Conservation (phyloP, 2,888 invertebrate genomes). For the Augiades crinisus region DNA sequence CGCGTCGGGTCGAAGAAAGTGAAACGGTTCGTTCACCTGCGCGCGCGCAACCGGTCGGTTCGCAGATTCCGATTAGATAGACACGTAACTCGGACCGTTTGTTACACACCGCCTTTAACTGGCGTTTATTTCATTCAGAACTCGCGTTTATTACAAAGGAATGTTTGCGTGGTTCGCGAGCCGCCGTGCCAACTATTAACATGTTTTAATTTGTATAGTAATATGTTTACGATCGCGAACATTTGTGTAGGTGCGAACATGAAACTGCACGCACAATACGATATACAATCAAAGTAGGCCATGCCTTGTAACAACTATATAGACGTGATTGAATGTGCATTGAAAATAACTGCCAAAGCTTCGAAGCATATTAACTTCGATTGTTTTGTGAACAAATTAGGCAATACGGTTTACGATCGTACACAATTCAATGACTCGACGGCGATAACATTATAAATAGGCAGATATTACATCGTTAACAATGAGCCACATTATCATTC, state of each 20-base stretch:
- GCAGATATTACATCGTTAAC: conserved; percentile 43
- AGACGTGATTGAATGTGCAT: conserved; percentile 42
- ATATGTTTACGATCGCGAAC: conserved; percentile 16
- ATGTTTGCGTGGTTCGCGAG: neutral
- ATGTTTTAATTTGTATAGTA: conserved; percentile 14
- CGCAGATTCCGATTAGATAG: conserved; percentile 29
- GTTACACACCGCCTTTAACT: conserved; percentile 19
- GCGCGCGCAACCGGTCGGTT: conserved; percentile 33
- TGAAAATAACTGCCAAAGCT: conserved; percentile 33
- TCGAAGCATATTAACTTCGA: conserved; percentile 32
- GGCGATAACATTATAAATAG: conserved; percentile 35
- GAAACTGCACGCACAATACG: conserved; percentile 10
- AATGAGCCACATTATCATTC: conserved; percentile 55
- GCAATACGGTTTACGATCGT: conserved; percentile 19
- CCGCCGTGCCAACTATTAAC: neutral
- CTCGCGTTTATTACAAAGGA: conserved; percentile 6
- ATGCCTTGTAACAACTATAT: conserved; percentile 36
- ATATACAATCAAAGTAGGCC: conserved; percentile 43
- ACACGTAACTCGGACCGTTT: conserved; percentile 17
- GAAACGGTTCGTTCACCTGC: conserved; percentile 65
- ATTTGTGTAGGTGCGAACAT: conserved; percentile 17
- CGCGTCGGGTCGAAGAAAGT: conserved; percentile 58
- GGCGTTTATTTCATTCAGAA: conserved; percentile 17
- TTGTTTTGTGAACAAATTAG: conserved; percentile 17
- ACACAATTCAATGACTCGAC: conserved; percentile 9